Evolutionary conservation across 2,888 invertebrate species (phyloP), one percentile per base, ranked within the genome.

Genomic region (Nesidiocoris tenuis): DNA sequence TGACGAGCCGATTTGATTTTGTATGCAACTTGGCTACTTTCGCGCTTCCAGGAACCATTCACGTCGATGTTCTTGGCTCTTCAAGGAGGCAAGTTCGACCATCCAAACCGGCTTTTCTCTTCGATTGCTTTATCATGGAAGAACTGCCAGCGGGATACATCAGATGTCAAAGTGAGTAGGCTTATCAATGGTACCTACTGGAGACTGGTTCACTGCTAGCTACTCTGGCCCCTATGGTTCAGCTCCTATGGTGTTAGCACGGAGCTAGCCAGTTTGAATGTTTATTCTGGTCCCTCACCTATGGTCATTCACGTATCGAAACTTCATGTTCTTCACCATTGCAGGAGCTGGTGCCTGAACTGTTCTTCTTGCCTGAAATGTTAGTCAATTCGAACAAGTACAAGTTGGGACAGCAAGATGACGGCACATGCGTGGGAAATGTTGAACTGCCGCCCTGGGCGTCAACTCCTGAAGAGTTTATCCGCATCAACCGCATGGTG

Each of bases 341-440:
- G 16, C 84, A 94, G 91, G 99, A 99, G 84, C 86, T 99, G 80
- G 96, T 99, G 81, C 99, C 99, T 0, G 99, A 99, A 85, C 92
- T 99, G 84, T 99, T 96, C 87, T 99, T 97, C 87, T 87, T 99
- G 79, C 98, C 99, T 12, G 99, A 99, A 86, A 98, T 99, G 96
- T 91, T 99, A 82, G 90, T 94, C 77, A 99, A 99, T 84, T 86
- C 87, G 68, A 93, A 92, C 84, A 85, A 87, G 57, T 98, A 94
- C 86, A 89, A 94, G 77, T 86, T 98, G 78, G 98, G 98, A 24
- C 88, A 91, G 78, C 91, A 94, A 68, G 96, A 97, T 82, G 95
- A 96, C 71, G 94, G 89, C 0, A 85, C 85, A 56, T 84, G 87
- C 23, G 90, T 93, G 12, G 91, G 91, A 2, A 93, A 97, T 84